Percentiles rank a stretch among this genome's conserved stretches.
These are phyloP conservation scores for Hormaphis cornu DNA, from an alignment of 1,140 invertebrate genomes.

Conservation along the genomic window DNA sequence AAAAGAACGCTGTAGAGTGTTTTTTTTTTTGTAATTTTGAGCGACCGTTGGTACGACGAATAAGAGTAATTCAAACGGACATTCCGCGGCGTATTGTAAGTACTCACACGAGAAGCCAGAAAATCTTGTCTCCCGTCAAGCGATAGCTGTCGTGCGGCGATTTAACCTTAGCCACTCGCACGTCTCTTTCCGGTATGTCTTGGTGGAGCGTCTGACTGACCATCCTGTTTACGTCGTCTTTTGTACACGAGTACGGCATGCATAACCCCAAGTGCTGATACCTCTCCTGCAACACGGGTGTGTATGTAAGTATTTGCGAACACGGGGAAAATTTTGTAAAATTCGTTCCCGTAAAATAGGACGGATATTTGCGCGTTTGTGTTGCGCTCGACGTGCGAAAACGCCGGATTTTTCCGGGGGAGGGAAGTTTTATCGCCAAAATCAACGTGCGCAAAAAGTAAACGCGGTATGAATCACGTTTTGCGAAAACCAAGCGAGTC, in stretches of 20 bases:
- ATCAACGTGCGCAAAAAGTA: no score
- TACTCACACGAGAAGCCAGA: slow-evolving; percentile 60
- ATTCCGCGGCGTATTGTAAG: no score
- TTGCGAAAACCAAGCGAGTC: no score
- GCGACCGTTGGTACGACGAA: no score
- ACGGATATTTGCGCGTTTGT: no score
- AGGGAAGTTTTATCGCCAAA: no score
- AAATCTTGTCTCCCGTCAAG: slow-evolving; percentile 57
- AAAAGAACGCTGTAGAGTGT: no score
- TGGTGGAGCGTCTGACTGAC: slow-evolving; percentile 48
- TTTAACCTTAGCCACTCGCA: slow-evolving; percentile 50
- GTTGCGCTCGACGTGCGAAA: no score
- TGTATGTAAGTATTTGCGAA: neutral
- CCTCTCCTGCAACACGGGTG: slow-evolving; percentile 7
- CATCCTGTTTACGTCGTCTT: slow-evolving; percentile 51
- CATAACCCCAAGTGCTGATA: slow-evolving; percentile 55
- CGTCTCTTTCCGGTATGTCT: slow-evolving; percentile 40
- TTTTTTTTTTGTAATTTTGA: no score
- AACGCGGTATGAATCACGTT: no score
- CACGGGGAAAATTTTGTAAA: neutral
- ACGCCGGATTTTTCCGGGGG: no score
- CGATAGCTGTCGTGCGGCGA: slow-evolving; percentile 57
- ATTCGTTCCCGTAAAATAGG: no score
- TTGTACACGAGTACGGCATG: slow-evolving; percentile 56
- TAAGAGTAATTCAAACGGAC: neutral